Conservation (phyloP, 2,797 vertebrate species). For the Pangasius macronema region DNA sequence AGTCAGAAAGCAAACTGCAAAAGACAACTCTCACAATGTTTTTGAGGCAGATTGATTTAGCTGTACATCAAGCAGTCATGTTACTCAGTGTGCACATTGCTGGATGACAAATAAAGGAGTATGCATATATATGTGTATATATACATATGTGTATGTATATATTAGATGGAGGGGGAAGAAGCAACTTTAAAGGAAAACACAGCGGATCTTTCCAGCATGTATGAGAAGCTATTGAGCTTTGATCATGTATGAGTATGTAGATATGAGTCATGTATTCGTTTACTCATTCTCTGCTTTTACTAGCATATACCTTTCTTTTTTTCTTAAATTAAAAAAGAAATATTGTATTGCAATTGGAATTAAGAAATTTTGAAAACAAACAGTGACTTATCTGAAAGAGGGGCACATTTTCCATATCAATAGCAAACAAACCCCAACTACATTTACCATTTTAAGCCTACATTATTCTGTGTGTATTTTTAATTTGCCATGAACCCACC, state of each 20-base stretch:
- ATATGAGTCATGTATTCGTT: background rate
- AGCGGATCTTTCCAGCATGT: background rate
- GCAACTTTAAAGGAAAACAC: background rate
- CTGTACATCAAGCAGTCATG: background rate
- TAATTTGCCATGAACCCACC: background rate
- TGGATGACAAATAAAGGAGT: background rate
- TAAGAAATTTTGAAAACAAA: background rate
- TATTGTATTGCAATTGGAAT: background rate
- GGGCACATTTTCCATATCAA: background rate
- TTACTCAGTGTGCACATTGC: background rate
- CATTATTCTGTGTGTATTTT: background rate
- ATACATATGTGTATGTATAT: too few relatives aligned
- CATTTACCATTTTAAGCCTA: background rate
- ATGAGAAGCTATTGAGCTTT: background rate
- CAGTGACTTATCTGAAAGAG: background rate
- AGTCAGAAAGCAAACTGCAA: background rate
- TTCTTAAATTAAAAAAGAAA: slow-evolving; percentile 1
- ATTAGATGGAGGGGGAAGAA: background rate
- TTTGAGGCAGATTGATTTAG: background rate
- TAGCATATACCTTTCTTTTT: background rate
- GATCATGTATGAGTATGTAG: too few relatives aligned
- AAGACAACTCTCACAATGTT: background rate
- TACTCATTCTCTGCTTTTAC: background rate
- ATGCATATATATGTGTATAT: too few relatives aligned
- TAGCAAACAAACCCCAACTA: background rate